Evolutionary conservation across 2,113 vertebrate genomes (phyloP).

Genomic region (Sander vitreus): DNA sequence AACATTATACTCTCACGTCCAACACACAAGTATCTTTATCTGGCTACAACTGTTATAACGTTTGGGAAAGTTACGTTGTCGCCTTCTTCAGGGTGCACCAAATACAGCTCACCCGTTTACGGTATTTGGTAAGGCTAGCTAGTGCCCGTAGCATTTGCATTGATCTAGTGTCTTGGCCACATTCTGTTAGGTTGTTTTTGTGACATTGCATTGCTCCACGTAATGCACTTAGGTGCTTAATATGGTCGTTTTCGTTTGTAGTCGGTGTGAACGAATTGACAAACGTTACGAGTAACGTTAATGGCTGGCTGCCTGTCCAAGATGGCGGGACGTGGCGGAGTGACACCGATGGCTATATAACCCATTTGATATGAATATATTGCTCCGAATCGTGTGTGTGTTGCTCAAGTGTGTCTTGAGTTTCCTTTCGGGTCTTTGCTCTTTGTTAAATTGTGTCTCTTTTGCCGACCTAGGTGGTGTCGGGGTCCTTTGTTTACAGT

Average conservation of each 20-base stretch:
- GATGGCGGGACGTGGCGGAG: slow-evolving; percentile 95
- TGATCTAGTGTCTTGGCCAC: background rate
- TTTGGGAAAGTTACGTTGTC: slow-evolving; percentile 35
- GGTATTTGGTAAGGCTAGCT: slow-evolving; percentile 21
- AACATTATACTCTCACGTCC: background rate
- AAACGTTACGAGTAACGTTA: slow-evolving; percentile 73
- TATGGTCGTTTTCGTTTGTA: background rate
- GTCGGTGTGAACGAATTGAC: slow-evolving; percentile 48
- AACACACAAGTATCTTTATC: background rate
- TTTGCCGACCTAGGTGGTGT: slow-evolving; percentile 19
- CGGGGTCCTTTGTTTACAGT: slow-evolving; percentile 74
- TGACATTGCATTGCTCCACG: background rate
- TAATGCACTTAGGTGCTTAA: background rate
- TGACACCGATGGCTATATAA: slow-evolving; percentile 63
- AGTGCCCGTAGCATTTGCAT: background rate
- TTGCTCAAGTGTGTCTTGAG: background rate
- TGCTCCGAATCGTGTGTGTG: background rate
- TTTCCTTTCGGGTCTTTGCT: background rate
- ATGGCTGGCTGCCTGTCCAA: slow-evolving; percentile 92
- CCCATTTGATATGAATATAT: slow-evolving; percentile 33
- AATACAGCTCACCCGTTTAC: background rate
- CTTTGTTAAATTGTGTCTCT: background rate
- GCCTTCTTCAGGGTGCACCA: slow-evolving; percentile 41
- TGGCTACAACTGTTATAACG: background rate
- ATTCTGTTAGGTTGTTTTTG: background rate